Percentiles rank a stretch among this genome's conserved stretches.
Evolutionary conservation across 2,797 vertebrate species (phyloP).

Genomic region (Vipera ursinii): DNA sequence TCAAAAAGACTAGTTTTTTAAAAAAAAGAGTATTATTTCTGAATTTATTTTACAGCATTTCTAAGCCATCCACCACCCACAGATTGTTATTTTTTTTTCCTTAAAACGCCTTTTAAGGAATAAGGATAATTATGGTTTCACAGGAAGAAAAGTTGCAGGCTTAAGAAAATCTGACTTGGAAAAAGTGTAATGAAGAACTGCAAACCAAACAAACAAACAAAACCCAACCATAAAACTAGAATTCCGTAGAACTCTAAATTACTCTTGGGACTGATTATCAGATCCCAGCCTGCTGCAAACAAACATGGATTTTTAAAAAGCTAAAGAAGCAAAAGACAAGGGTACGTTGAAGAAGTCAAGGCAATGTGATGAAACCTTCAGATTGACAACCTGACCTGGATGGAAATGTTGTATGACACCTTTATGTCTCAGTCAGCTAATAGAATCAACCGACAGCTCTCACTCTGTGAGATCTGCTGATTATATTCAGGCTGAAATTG

Average conservation of each 20-base stretch:
- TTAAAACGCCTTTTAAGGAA: neutral
- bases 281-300: neutral
- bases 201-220: neutral
- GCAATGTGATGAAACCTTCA: neutral
- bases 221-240: neutral
- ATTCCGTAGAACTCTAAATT: neutral
- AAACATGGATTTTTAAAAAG: neutral
- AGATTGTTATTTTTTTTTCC: neutral
- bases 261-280: neutral
- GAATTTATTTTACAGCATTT: neutral
- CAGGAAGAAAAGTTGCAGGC: neutral
- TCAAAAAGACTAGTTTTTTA: neutral
- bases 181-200: too few relatives aligned
- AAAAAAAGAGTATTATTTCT: neutral
- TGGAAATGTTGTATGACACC: neutral
- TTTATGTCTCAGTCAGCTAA: neutral
- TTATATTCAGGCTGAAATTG: neutral
- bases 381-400: neutral
- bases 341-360: neutral
- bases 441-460: neutral
- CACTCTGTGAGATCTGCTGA: neutral
- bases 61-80: neutral
- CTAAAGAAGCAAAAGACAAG: neutral
- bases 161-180: neutral
- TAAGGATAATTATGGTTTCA: neutral